Base-by-base conservation (phyloP, 1,140 invertebrate species). In the Lutraria rhynchaena region DNA sequence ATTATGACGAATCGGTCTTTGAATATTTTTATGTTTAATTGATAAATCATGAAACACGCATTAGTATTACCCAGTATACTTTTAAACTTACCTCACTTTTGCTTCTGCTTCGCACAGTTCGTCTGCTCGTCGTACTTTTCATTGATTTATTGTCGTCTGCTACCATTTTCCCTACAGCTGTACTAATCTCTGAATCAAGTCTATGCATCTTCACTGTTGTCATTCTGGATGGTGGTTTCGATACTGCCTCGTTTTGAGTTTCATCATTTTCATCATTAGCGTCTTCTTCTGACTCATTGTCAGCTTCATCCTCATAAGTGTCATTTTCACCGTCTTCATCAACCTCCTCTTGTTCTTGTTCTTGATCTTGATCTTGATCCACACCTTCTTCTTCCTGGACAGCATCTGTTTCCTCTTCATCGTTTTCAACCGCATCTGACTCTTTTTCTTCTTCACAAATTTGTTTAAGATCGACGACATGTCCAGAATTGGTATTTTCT, bases 1-100 rank as follows among this genome's bases (percentile, higher is more conserved):
- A n/a, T n/a, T n/a, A n/a, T n/a, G n/a, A n/a, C n/a, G n/a, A n/a
- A n/a, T n/a, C n/a, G n/a, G n/a, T n/a, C n/a, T n/a, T n/a, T n/a
- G n/a, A n/a, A n/a, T n/a, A n/a, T n/a, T n/a, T n/a, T n/a, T n/a
- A n/a, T n/a, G n/a, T n/a, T n/a, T n/a, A n/a, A n/a, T n/a, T n/a
- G n/a, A n/a, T n/a, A n/a, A n/a, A n/a, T n/a, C n/a, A n/a, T n/a
- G n/a, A n/a, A n/a, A n/a, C n/a, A n/a, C n/a, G n/a, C n/a, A n/a
- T n/a, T n/a, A n/a, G n/a, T n/a, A n/a, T n/a, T n/a, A n/a, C n/a
- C n/a, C n/a, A n/a, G n/a, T n/a, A n/a, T n/a, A n/a, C n/a, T n/a
- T n/a, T n/a, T 53, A 53, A 35, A 63, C 60, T 33, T 19, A 63
- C 60, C 19, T 63, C 19, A 44, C 60, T 63, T 63, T 33, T 63